These are phyloP conservation scores for Trachelipus rathkii DNA, from an alignment of 1,140 invertebrate genomes.

Conservation along the genomic window DNA sequence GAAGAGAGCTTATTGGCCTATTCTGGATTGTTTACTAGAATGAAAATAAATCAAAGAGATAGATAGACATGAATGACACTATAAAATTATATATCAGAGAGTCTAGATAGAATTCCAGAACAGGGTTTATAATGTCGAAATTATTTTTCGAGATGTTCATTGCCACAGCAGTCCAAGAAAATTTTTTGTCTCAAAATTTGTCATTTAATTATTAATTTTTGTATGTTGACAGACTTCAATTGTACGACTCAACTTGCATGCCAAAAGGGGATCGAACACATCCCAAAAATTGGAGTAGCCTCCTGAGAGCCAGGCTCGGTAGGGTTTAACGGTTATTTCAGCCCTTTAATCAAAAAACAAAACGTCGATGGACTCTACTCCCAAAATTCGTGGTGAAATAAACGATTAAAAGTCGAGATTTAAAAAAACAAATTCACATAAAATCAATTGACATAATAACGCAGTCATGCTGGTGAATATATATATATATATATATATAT, in stretches of 20 bases:
- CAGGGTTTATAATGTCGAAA: no score
- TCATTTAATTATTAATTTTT: no score
- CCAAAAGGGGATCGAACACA: background rate
- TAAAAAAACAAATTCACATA: background rate
- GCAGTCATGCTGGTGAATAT: background rate
- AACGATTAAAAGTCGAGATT: background rate
- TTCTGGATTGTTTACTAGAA: no score
- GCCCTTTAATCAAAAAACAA: constrained; percentile 1
- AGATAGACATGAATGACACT: no score
- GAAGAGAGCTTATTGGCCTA: no score
- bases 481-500: no score
- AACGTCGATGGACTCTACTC: background rate
- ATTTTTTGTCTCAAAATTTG: no score
- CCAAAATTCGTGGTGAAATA: background rate
- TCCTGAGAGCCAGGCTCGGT: background rate
- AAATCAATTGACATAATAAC: background rate
- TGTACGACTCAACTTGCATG: background rate
- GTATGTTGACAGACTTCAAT: constrained; percentile 9
- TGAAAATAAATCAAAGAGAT: no score
- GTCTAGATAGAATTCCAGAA: no score
- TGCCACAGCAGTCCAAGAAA: no score
- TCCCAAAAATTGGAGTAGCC: background rate
- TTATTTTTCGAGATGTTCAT: no score
- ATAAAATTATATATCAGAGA: no score
- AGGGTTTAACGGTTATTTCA: background rate